These are phyloP conservation scores for Dicaeum eximium DNA, from an alignment of 2,113 vertebrate genomes.

Conservation along the genomic window DNA sequence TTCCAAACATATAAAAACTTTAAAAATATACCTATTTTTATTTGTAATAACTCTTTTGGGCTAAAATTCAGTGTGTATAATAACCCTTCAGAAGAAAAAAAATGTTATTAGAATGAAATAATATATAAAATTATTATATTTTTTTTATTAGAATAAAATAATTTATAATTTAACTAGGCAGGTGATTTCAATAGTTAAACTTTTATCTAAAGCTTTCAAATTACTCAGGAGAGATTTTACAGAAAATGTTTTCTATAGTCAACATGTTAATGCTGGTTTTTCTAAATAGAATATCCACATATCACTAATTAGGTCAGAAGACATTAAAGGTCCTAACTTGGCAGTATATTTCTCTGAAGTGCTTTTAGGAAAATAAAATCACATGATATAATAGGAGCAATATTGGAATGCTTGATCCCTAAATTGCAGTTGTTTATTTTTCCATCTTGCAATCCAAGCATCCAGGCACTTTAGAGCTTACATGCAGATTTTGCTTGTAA, in stretches of 20 bases:
- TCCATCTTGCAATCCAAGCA: constrained; percentile 8
- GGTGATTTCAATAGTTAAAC: background rate
- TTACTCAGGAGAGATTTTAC: background rate
- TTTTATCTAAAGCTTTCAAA: background rate
- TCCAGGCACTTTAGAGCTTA: constrained; percentile 13
- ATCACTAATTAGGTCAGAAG: background rate
- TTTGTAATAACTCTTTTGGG: background rate
- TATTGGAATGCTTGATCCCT: background rate
- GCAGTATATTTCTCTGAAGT: background rate
- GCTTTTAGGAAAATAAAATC: constrained; percentile 12
- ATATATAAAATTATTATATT: background rate
- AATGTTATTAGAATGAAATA: background rate
- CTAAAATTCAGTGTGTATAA: background rate
- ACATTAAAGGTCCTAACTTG: background rate
- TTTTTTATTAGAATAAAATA: background rate
- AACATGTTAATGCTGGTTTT: background rate
- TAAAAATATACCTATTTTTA: background rate
- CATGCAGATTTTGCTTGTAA: constrained; percentile 42
- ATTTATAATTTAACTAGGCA: background rate
- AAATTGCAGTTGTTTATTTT: constrained; percentile 44
- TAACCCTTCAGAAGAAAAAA: background rate
- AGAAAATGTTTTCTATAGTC: background rate
- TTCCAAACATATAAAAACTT: background rate
- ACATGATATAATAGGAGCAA: background rate
- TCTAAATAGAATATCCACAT: background rate